These are phyloP conservation scores for Watsonalla cultraria DNA, from an alignment of 2,888 invertebrate species.

Conservation along the genomic window DNA sequence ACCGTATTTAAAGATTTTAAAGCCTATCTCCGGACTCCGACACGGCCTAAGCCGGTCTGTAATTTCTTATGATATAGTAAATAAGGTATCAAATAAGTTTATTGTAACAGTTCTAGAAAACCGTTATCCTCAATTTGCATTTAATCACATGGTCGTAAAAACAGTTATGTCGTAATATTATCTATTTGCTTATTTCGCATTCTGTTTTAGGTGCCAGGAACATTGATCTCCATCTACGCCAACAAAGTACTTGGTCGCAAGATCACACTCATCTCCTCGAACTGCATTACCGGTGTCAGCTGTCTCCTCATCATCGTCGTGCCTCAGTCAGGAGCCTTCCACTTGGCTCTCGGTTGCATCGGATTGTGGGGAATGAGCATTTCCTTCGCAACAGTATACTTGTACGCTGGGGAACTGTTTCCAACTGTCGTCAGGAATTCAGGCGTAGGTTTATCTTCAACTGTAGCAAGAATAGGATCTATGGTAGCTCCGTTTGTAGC, in stretches of 20 bases:
- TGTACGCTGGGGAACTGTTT: conserved; percentile 92
- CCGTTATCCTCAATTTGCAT: too few relatives aligned
- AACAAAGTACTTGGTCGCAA: conserved; percentile 83
- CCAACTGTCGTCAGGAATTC: conserved; percentile 93
- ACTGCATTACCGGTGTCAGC: conserved; percentile 81
- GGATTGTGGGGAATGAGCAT: conserved; percentile 90
- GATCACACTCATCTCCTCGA: conserved; percentile 81
- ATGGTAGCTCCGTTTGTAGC: conserved; percentile 91
- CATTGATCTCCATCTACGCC: conserved; percentile 81
- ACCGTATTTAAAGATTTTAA: too few relatives aligned
- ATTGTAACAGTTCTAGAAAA: too few relatives aligned
- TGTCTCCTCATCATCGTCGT: conserved; percentile 81
- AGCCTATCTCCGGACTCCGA: too few relatives aligned
- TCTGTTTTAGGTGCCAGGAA: conserved; percentile 76
- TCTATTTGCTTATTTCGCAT: background rate
- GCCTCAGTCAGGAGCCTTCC: conserved; percentile 62
- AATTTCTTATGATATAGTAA: too few relatives aligned
- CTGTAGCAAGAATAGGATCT: conserved; percentile 91
- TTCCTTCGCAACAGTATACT: conserved; percentile 90
- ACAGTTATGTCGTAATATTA: conserved; percentile 4
- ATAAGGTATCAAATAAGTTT: too few relatives aligned
- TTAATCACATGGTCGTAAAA: conserved; percentile 4
- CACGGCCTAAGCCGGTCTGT: too few relatives aligned
- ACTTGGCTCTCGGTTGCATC: conserved; percentile 82
- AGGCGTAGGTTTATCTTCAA: conserved; percentile 91